A percentile compares a stretch with the other conserved stretches of the same genome.
Evolutionary conservation across 2,113 vertebrate genomes (phyloP).

Genomic region (Lynx canadensis): DNA sequence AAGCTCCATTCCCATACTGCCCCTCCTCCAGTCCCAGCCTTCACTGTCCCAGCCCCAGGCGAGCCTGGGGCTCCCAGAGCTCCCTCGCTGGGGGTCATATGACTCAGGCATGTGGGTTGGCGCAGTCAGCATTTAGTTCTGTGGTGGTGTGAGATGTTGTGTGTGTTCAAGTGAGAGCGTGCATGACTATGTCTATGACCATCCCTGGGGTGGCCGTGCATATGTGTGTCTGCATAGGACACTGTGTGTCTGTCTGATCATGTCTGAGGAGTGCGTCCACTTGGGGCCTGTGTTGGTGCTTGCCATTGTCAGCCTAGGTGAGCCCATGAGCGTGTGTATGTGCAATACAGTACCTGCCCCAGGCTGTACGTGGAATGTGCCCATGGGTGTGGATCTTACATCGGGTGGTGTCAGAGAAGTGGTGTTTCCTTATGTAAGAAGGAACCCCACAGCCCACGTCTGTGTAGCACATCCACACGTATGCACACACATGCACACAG

Average conservation of each 20-base stretch:
- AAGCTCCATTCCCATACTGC: background rate
- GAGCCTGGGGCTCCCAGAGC: background rate
- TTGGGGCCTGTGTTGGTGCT: background rate
- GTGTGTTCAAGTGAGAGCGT: background rate
- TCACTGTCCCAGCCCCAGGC: background rate
- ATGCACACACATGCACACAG: background rate
- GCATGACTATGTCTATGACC: background rate
- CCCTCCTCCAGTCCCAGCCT: background rate
- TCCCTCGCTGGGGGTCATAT: background rate
- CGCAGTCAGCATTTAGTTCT: background rate
- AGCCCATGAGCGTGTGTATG: background rate
- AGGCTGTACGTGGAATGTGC: background rate
- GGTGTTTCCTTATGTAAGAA: background rate
- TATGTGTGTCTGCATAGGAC: background rate
- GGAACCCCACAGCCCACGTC: background rate
- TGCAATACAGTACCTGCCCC: background rate
- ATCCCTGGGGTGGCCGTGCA: background rate
- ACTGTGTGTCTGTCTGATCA: background rate
- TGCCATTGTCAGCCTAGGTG: background rate
- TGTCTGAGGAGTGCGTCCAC: background rate
- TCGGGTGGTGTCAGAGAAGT: background rate
- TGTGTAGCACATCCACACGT: fast-evolving
- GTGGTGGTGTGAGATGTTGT: background rate
- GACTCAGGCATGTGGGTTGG: conserved; percentile 40
- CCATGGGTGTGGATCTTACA: background rate